Conservation (phyloP, 1,140 invertebrate genomes). For the Rhagoletis zephyria region DNA sequence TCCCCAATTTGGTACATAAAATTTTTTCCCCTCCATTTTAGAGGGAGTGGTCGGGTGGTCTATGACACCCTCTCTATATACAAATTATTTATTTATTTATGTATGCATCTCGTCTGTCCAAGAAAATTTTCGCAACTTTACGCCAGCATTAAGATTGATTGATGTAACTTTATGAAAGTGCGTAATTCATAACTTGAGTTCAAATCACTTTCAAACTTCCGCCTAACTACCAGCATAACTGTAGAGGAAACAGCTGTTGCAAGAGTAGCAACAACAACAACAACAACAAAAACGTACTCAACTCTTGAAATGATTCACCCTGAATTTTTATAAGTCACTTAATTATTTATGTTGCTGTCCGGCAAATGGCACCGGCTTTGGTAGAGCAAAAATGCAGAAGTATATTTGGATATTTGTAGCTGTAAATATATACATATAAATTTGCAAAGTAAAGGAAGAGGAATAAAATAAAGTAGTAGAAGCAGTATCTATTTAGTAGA, state of each 20-base stretch:
- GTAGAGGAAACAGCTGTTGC: not conserved
- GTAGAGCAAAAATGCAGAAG: not conserved
- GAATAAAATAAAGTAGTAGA: not conserved
- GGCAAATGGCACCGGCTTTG: not conserved
- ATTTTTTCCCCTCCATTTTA: no score
- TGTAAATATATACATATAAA: not conserved
- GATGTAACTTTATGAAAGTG: constrained; percentile 4
- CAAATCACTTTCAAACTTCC: constrained; percentile 43
- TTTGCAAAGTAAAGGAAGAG: not conserved
- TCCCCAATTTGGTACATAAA: no score
- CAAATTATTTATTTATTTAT: no score
- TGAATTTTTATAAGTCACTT: constrained; percentile 44
- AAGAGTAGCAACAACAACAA: not conserved
- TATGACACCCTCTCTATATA: no score
- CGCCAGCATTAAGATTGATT: constrained; percentile 38
- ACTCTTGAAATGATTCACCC: constrained; percentile 4
- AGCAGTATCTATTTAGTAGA: no score
- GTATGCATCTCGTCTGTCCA: not conserved
- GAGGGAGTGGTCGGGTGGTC: no score
- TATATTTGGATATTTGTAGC: no score
- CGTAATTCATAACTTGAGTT: constrained; percentile 36
- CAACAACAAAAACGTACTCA: not conserved
- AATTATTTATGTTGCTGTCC: constrained; percentile 38
- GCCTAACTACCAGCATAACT: not conserved
- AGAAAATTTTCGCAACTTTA: not conserved